Base-by-base conservation (phyloP, 2,113 vertebrate species). In the Globicephala melas region DNA sequence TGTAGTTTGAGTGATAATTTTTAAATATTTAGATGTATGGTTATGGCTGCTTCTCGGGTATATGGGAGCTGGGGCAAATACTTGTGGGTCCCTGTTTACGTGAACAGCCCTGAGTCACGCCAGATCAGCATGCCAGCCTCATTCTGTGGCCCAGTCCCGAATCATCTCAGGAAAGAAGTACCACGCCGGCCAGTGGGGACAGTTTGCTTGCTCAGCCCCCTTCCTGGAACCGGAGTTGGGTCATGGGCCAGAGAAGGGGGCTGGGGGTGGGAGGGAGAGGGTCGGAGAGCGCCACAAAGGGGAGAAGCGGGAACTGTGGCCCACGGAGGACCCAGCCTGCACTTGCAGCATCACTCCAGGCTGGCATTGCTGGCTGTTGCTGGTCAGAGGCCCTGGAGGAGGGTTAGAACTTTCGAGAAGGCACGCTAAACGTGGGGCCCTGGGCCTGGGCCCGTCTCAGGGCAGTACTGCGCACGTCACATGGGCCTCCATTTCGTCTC, bases 71-170 rank as follows among this genome's bases (percentile, higher is more conserved):
- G 14, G 41, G 33, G 8, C 23, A 36, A 28, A 70, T 36, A 47
- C 55, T 71, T 38, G 36, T 0, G 21, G n/a, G 53, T 60, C 28
- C 14, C 5, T 55, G 23, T 23, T 53, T 58, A 33, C 7, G 18
- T 85, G 12, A 89, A 70, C 17, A 33, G 60, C 11, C 15, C 31
- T 41, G n/a, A 55, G 65, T 60, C 28, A n/a, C 23, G 5, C 33
- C 28, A 17, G 3, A 25, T 18, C 36, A 53, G 9, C 5, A 0
- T 44, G 6, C 13, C 28, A 14, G 67, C 1, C 1, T 8, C 25
- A 20, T 14, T 44, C 55, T 53, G 21, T 12, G 68, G 74, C 47
- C 5, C 6, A 20, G 2, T 53, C 5, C 20, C 8, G 14, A 60
- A 21, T 41, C 10, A 21, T 26, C 44, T 33, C 10, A 10, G 5